Percentiles rank a stretch among this genome's conserved stretches.
These are phyloP conservation scores for Siphamia tubifer DNA, from an alignment of 2,113 vertebrate genomes.

Conservation along the genomic window DNA sequence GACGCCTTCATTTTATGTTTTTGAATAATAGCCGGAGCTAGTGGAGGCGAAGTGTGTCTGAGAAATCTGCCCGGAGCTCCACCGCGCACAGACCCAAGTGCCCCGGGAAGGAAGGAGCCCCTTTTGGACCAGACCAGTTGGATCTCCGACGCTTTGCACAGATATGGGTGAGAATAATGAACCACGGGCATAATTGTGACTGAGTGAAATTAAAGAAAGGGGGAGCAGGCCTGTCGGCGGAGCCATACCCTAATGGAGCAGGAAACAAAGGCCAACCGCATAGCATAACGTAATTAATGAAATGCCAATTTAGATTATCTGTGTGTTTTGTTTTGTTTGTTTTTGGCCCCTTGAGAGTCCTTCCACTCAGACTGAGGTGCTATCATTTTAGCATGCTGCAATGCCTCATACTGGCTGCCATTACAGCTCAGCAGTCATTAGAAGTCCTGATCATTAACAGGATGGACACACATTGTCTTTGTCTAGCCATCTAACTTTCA, in stretches of 20 bases:
- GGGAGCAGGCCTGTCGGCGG: constrained; percentile 57
- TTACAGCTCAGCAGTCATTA: constrained; percentile 3
- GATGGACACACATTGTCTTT: not conserved
- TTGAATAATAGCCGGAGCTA: constrained; percentile 74
- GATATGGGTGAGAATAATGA: constrained; percentile 81
- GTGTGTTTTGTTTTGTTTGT: no score
- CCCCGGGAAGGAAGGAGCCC: constrained; percentile 24
- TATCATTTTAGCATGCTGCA: constrained; percentile 15
- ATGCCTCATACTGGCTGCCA: constrained; percentile 25
- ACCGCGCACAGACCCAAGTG: constrained; percentile 17
- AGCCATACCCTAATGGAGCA: constrained; percentile 34
- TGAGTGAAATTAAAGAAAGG: constrained; percentile 40
- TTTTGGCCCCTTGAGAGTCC: not conserved
- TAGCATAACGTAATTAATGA: constrained; percentile 35
- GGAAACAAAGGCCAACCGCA: constrained; percentile 59
- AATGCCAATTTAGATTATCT: constrained; percentile 28
- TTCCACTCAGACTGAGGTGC: not conserved
- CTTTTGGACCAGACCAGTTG: constrained; percentile 42
- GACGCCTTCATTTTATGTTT: constrained; percentile 76
- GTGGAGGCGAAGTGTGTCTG: constrained; percentile 44
- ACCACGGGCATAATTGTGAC: constrained; percentile 54
- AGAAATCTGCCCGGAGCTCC: constrained; percentile 30
- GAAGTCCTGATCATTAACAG: constrained; percentile 14
- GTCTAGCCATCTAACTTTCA: not conserved
- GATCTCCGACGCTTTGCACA: constrained; percentile 53